Evolutionary conservation across 2,888 invertebrate species (phyloP), one percentile per base, ranked within the genome.

Genomic region (Chaitophorus viminalis): DNA sequence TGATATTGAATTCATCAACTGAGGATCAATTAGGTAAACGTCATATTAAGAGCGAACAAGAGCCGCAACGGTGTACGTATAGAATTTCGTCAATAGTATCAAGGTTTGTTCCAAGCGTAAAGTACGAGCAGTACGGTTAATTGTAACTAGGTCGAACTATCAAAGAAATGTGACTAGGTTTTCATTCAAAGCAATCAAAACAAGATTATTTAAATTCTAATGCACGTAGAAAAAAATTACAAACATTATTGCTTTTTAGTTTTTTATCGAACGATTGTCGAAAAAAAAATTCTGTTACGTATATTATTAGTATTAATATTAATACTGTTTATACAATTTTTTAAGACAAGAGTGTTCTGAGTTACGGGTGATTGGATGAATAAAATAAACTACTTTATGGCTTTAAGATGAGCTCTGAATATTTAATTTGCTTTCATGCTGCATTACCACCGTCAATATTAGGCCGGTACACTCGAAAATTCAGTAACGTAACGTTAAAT

Each of bases 301-400:
- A 36, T 14, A 46, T 46, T 46, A 11, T 39, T 5, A 39, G 36
- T 39, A 39, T 6, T 39, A n/a, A 39, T 39, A 8, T 39, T 5
- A 39, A 39, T 39, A 25, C 11, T 17, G 25, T 60, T 60, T 46
- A 46, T 18, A 46, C 18, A 76, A 31, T 77, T 77, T 77, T 77
- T 52, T 77, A 77, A 52, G 21, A 77, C 31, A 29, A 4, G 8
- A 11, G 9, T 77, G 18, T 31, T 39, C 29, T 4, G 0, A 77
- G 4, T 52, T 14, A 31, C 52, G 21, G 52, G 25, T 77, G 31
- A 77, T 54, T 77, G 46, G 21, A 77, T 54, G 52, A 77, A 77
- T 77, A 77, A 52, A 77, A 77, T 77, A 77, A 77, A 4, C 52
- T 31, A 31, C 52, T 77, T 77, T 77, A 52, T 31, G 11, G 25